A percentile compares a stretch with the other conserved stretches of the same genome.
Evolutionary conservation across 2,888 invertebrate species (phyloP).

Genomic region (Octodonta nipae): DNA sequence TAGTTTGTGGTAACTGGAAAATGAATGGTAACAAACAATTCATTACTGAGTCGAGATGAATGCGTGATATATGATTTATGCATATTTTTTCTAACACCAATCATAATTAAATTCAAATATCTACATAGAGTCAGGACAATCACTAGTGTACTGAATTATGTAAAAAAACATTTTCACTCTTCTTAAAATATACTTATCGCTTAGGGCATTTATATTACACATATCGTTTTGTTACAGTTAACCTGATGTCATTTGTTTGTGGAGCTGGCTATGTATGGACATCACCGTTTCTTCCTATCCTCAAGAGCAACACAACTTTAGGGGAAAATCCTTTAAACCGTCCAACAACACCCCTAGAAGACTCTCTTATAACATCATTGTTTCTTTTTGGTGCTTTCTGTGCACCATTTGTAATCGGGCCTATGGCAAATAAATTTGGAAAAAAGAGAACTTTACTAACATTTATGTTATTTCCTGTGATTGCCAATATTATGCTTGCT

Average conservation of each 20-base stretch:
- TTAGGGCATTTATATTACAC: too few relatives aligned
- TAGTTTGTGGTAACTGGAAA: conserved; percentile 99
- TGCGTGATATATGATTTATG: too few relatives aligned
- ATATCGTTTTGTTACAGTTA: conserved; percentile 15
- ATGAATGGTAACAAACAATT: conserved; percentile 89
- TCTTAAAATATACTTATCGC: too few relatives aligned
- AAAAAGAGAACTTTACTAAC: conserved; percentile 53
- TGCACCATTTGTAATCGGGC: conserved; percentile 19
- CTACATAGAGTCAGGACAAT: too few relatives aligned
- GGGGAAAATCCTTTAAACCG: conserved; percentile 17
- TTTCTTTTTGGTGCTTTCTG: conserved; percentile 19
- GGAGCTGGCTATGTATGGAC: conserved; percentile 21
- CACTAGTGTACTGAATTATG: too few relatives aligned
- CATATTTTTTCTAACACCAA: too few relatives aligned
- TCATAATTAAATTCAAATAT: too few relatives aligned
- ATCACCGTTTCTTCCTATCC: conserved; percentile 19
- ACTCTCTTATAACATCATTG: conserved; percentile 22
- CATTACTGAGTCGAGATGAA: conserved; percentile 66
- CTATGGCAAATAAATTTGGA: conserved; percentile 33
- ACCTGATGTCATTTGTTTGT: conserved; percentile 17
- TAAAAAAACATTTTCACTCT: too few relatives aligned
- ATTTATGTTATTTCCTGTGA: conserved; percentile 48
- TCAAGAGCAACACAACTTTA: conserved; percentile 12
- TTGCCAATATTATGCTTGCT: conserved; percentile 30
- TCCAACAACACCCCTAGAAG: conserved; percentile 16